phyloP scores from a whole-genome alignment of 2,113 vertebrate species.

The Ascaphus truei region DNA sequence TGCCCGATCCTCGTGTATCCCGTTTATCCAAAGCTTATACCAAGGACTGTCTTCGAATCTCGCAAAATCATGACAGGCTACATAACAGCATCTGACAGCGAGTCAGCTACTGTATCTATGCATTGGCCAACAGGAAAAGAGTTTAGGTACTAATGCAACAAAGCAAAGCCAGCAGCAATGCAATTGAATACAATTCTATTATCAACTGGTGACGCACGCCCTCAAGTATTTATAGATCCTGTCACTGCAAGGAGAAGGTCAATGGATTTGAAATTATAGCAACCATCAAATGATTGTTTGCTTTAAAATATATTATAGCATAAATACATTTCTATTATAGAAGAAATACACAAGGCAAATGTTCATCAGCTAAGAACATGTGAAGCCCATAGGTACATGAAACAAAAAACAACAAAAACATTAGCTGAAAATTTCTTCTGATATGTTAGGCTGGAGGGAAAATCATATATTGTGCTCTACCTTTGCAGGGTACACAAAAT shows the following conservation, averaged over 20 bases:
- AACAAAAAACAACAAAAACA: no score
- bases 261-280: not conserved
- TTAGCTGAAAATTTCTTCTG: no score
- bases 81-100: constrained; percentile 6
- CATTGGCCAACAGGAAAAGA: not conserved
- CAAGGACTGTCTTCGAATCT: not conserved
- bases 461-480: no score
- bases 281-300: not conserved
- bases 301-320: not conserved
- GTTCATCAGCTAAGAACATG: no score
- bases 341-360: no score
- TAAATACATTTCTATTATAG: no score
- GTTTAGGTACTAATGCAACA: constrained; percentile 9
- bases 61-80: not conserved
- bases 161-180: constrained; percentile 1
- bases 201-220: constrained; percentile 18
- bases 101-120: constrained; percentile 2
- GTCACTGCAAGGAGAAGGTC: constrained; percentile 2
- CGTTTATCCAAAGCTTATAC: not conserved
- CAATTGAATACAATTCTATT: constrained; percentile 26
- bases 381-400: no score
- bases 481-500: no score
- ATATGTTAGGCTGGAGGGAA: no score
- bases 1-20: no score
- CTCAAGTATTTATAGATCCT: constrained; percentile 23